Percentiles rank a stretch among this genome's conserved stretches.
Evolutionary conservation across 2,797 vertebrate species (phyloP).

Genomic region (Lacerta viridis): DNA sequence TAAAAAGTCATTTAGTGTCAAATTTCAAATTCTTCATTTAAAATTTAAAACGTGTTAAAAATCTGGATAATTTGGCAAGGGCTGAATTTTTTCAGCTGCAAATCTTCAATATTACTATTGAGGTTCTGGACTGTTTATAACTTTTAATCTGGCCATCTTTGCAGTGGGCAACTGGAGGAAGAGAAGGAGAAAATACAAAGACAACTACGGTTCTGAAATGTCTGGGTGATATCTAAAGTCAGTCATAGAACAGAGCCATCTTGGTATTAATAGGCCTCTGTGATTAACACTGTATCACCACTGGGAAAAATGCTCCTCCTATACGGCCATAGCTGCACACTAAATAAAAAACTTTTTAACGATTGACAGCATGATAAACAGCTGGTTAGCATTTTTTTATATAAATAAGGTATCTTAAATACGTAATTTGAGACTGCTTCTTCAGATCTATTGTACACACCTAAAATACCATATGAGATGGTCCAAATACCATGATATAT

Average conservation of each 20-base stretch:
- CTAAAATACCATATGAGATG: conserved; percentile 30
- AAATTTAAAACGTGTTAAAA: conserved; percentile 11
- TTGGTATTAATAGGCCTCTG: background rate
- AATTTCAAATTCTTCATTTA: conserved; percentile 64
- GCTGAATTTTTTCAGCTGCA: background rate
- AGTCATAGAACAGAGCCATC: no score
- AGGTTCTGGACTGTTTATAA: background rate
- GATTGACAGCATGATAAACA: conserved; percentile 29
- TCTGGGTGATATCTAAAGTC: background rate
- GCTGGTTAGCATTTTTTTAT: conserved; percentile 32
- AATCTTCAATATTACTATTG: conserved; percentile 3
- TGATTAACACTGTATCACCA: conserved; percentile 5
- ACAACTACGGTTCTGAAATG: background rate
- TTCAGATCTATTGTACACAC: conserved; percentile 29
- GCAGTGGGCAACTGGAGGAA: background rate
- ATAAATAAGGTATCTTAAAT: conserved; percentile 46
- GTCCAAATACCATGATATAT: conserved; percentile 33
- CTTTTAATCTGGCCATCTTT: conserved; percentile 17
- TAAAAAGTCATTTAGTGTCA: conserved; percentile 40
- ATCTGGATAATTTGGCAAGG: background rate
- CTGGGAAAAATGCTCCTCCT: conserved; percentile 33
- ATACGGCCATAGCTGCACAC: conserved; percentile 31
- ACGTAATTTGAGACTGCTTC: conserved; percentile 33
- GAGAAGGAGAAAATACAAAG: conserved; percentile 7
- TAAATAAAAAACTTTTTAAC: conserved; percentile 31